These are phyloP conservation scores for Choreutis nemorana DNA, from an alignment of 2,888 invertebrate genomes.

Conservation along the genomic window DNA sequence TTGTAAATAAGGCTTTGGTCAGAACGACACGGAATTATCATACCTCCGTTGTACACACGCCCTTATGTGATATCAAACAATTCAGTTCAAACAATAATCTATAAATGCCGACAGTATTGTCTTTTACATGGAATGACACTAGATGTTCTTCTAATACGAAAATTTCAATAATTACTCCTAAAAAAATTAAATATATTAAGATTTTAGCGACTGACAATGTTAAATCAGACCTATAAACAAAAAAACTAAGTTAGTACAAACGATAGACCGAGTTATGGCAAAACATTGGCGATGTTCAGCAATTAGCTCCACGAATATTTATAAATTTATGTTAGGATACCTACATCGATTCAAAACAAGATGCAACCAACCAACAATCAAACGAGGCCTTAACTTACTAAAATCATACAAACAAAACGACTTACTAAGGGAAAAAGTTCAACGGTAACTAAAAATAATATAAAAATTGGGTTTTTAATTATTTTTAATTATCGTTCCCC, in stretches of 20 bases:
- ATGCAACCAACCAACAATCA: slow-evolving; percentile 30
- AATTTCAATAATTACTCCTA: slow-evolving; percentile 29
- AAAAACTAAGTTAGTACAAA: slow-evolving; percentile 36
- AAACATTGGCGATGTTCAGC: slow-evolving; percentile 58
- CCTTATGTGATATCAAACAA: slow-evolving; percentile 29
- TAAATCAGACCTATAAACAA: slow-evolving; percentile 33
- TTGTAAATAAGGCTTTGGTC: too few relatives aligned
- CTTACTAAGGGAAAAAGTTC: too few relatives aligned
- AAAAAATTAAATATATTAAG: slow-evolving; percentile 37
- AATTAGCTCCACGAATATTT: slow-evolving; percentile 39
- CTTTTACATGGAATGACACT: slow-evolving; percentile 66
- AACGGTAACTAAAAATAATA: too few relatives aligned
- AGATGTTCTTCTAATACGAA: slow-evolving; percentile 24
- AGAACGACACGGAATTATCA: too few relatives aligned
- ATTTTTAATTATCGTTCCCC: too few relatives aligned
- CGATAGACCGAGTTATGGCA: slow-evolving; percentile 51
- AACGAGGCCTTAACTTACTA: slow-evolving; percentile 27
- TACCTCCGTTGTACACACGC: slow-evolving; percentile 28
- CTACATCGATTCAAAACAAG: slow-evolving; percentile 29
- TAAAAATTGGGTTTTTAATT: too few relatives aligned
- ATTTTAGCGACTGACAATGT: slow-evolving; percentile 35
- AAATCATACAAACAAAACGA: slow-evolving; percentile 18
- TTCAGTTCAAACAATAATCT: slow-evolving; percentile 35
- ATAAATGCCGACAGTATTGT: slow-evolving; percentile 65
- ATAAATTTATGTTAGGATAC: slow-evolving; percentile 11